phyloP scores from a whole-genome alignment of 2,888 invertebrate genomes.

The Melolontha melolontha region DNA sequence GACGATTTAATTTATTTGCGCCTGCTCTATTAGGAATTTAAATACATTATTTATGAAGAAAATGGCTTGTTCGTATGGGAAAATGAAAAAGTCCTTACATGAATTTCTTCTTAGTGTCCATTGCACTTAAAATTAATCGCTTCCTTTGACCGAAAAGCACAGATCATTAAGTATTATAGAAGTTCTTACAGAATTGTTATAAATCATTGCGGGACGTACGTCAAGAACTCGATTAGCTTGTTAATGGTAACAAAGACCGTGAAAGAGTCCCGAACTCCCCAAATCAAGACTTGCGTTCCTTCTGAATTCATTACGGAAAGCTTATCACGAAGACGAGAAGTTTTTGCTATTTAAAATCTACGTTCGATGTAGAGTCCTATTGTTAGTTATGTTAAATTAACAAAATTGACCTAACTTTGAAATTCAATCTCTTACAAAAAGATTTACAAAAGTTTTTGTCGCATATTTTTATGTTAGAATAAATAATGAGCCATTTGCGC shows the following conservation, averaged over 20 bases:
- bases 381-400: conserved; percentile 22
- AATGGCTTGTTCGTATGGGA: no score
- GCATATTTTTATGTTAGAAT: no score
- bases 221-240: conserved; percentile 14
- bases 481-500: no score
- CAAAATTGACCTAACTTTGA: conserved; percentile 1
- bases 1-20: no score
- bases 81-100: no score
- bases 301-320: background rate
- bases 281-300: background rate
- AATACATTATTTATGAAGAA: no score
- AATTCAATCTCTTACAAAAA: no score
- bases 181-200: conserved; percentile 9
- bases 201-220: conserved; percentile 10
- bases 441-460: no score
- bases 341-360: conserved; percentile 6
- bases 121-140: background rate
- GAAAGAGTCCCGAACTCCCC: background rate
- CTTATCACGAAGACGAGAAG: conserved; percentile 12
- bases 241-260: conserved; percentile 12
- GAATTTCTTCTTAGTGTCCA: background rate
- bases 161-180: background rate
- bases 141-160: background rate
- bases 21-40: no score
- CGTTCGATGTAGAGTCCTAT: background rate